Base-by-base conservation (phyloP, 1,140 invertebrate species). In the Ctenoplectra terminalis region DNA sequence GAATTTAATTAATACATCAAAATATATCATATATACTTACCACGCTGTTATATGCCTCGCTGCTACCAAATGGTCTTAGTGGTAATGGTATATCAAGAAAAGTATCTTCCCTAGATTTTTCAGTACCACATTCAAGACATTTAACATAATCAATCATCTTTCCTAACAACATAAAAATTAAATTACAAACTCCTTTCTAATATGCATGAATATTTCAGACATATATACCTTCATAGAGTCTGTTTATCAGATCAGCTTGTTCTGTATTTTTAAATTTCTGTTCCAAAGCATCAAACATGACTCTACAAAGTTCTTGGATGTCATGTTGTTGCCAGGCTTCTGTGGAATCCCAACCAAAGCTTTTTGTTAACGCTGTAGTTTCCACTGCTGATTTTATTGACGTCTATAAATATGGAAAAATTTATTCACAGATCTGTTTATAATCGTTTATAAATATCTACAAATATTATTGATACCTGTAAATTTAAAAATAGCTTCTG, bases 321-420 rank as follows among this genome's bases (percentile, higher is more conserved):
- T 99, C 98, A 89, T 99, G 98, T 90, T 99, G 98, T 84, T 98
- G 97, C 97, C 97, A 98, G 0, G 97, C 97, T 93, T 98, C 97
- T 81, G 96, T 96, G 13, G 96, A 97, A 91, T 98, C 97, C 98
- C 98, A 99, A 29, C 98, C 98, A 94, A 99, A 99, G 92, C 97
- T 98, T 81, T 95, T 95, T 1, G 98, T 99, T 58, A 99, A 93
- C 84, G 98, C 96, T 13, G 97, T 98, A 7, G 98, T 99, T 93
- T 98, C 97, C 34, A 98, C 96, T 26, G 98, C 96, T 60, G 94
- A 91, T 88, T 96, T 96, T 23, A 94, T 94, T 72, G 97, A 97
- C 13, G 97, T 97, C 95, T 97, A 89, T 37, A 93, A 91, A 81
- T 82, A 87, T 17, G 4, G 5, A 56, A 54, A 50, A 58, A 40